phyloP scores from a whole-genome alignment of 2,113 vertebrate species.

The Anoura caudifer region DNA sequence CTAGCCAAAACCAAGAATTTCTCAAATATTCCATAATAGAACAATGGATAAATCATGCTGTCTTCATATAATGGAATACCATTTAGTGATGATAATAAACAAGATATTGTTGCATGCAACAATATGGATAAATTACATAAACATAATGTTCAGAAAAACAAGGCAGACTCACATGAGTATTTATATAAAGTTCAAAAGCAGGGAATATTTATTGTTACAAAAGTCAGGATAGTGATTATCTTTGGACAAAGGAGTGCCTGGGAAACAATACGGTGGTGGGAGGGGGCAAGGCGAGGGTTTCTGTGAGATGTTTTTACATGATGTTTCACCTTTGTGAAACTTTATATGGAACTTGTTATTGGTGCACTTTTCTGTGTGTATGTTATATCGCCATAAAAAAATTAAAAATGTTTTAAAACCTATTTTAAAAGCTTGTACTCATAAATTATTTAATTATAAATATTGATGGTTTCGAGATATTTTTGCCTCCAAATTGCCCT shows the following conservation, averaged over 20 bases:
- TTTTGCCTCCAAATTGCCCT: background rate
- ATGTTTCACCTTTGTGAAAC: background rate
- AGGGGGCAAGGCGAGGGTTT: rapidly evolving
- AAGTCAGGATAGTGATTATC: background rate
- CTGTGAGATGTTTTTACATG: background rate
- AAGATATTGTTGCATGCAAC: background rate
- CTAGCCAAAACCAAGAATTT: background rate
- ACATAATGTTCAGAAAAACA: background rate
- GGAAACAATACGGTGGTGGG: background rate
- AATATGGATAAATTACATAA: background rate
- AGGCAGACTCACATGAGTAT: background rate
- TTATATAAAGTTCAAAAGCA: background rate
- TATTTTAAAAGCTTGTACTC: background rate
- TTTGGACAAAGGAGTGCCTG: background rate
- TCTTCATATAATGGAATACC: background rate
- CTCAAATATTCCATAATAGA: background rate
- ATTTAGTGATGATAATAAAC: background rate
- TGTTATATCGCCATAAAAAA: background rate
- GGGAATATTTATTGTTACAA: background rate
- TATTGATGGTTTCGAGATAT: background rate
- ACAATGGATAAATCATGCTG: background rate
- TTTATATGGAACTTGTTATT: background rate
- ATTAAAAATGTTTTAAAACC: background rate
- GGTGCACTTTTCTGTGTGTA: background rate
- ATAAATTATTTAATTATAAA: background rate